Percentiles rank a stretch among this genome's conserved stretches.
These are phyloP conservation scores for Zaprionus vittiger DNA, from an alignment of 1,140 invertebrate genomes.

Conservation along the genomic window DNA sequence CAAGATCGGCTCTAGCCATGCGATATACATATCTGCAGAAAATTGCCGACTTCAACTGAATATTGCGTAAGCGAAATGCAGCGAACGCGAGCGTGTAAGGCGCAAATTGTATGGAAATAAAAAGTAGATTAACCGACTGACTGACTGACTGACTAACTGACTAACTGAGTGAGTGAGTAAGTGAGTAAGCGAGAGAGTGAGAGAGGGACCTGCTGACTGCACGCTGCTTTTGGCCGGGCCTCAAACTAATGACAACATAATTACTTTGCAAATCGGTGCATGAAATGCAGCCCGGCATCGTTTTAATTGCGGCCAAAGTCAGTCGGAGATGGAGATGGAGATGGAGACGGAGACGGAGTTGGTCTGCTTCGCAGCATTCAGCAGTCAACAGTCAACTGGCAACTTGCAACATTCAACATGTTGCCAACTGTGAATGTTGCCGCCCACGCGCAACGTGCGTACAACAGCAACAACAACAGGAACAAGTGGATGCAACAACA, in stretches of 20 bases:
- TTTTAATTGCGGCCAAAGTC: constrained; percentile 62
- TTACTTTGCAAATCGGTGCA: constrained; percentile 59
- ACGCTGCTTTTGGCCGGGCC: constrained; percentile 22
- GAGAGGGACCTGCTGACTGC: constrained; percentile 8
- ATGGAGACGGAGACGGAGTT: neutral
- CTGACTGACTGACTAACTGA: neutral
- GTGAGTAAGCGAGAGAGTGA: neutral
- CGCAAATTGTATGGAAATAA: constrained; percentile 24
- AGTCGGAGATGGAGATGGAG: neutral
- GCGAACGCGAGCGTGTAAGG: constrained; percentile 4
- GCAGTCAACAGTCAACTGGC: constrained; percentile 11
- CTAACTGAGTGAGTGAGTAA: neutral
- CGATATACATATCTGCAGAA: neutral
- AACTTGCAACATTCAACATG: constrained; percentile 28
- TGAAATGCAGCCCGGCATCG: constrained; percentile 54
- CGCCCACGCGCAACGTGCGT: constrained; percentile 71
- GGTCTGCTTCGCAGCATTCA: neutral
- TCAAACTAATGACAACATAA: constrained; percentile 68
- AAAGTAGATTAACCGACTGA: constrained; percentile 27
- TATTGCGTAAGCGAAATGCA: neutral
- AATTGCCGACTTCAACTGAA: constrained; percentile 2
- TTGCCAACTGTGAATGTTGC: constrained; percentile 69
- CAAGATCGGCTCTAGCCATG: constrained; percentile 3
- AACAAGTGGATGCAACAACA: constrained; percentile 25
- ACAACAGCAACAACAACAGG: constrained; percentile 30